Conservation (phyloP, 2,888 invertebrate genomes). For the Dasysyrphus tricinctus region DNA sequence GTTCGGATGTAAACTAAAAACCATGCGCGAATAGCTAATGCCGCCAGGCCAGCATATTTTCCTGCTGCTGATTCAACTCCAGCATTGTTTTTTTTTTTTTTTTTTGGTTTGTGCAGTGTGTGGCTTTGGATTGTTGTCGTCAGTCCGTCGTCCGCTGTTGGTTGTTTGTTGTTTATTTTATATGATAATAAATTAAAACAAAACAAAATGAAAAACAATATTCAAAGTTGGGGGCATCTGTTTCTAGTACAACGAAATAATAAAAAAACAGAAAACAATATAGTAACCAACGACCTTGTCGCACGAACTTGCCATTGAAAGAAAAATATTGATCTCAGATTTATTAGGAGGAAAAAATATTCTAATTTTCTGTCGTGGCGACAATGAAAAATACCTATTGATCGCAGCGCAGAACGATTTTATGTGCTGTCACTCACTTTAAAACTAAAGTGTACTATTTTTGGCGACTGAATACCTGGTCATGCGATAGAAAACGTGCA, state of each 20-base stretch:
- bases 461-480: too few relatives aligned
- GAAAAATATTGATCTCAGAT: neutral
- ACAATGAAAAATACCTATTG: too few relatives aligned
- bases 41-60: conserved; percentile 38
- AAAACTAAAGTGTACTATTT: too few relatives aligned
- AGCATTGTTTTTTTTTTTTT: conserved; percentile 21
- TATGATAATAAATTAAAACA: conserved; percentile 10
- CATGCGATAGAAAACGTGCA: too few relatives aligned
- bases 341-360: too few relatives aligned
- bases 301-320: neutral
- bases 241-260: conserved; percentile 8
- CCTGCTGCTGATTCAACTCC: conserved; percentile 44
- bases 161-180: conserved; percentile 1
- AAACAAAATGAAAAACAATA: conserved; percentile 28
- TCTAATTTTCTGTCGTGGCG: too few relatives aligned
- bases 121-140: neutral
- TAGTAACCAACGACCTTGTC: neutral
- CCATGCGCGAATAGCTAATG: conserved; percentile 75
- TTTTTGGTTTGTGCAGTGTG: conserved; percentile 32
- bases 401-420: too few relatives aligned
- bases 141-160: neutral
- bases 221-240: conserved; percentile 72
- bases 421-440: too few relatives aligned
- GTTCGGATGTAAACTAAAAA: conserved; percentile 77
- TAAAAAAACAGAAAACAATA: conserved; percentile 1